Base-by-base conservation (phyloP, 2,888 invertebrate species). In the Drosophila flavopinicola region DNA sequence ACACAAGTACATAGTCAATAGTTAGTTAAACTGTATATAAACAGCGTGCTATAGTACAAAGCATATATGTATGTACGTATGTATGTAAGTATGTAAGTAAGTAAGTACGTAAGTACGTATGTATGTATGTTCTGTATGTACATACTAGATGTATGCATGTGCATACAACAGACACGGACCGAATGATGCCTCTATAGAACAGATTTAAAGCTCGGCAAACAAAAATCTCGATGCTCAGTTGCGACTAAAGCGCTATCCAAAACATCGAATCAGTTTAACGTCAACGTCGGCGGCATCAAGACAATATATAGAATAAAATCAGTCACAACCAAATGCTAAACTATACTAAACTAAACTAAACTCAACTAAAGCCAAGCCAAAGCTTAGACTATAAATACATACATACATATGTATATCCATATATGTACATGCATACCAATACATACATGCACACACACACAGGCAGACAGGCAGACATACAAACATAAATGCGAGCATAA, bases 261-360 rank as follows among this genome's bases (percentile, higher is more conserved):
- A 83, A 87, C 86, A 85, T 79, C 70, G 84, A 83, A 85, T 83
- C 83, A 83, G 83, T 83, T 83, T 85, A 83, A 87, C 86, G 86
- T 85, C 87, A 87, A 83, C 88, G 83, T 82, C 83, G 87, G 83
- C 85, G 87, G 88, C 84, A 83, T 82, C 87, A 83, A 83, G 87
- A 87, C 86, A 87, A 87, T 85, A 85, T 72, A 69, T 45, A 71
- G 49, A 65, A 48, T 42, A 27, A 54, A 66, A 37, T 23, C 64
- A 68, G 37, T 45, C 27, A 45, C 45, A 32, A 29, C 32, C 27
- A 52, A 57, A n/a, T 20, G 51, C 58, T 29, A 48, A 54, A 49
- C 45, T 32, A 33, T 47, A 66, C 41, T 29, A 47, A 52, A 29
- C 20, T 33, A 41, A 29, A 39, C 25, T 35, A 33, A 48, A 35